Percentiles rank a stretch among this genome's conserved stretches.
These are phyloP conservation scores for Tinea pellionella DNA, from an alignment of 2,888 invertebrate species.

Conservation along the genomic window DNA sequence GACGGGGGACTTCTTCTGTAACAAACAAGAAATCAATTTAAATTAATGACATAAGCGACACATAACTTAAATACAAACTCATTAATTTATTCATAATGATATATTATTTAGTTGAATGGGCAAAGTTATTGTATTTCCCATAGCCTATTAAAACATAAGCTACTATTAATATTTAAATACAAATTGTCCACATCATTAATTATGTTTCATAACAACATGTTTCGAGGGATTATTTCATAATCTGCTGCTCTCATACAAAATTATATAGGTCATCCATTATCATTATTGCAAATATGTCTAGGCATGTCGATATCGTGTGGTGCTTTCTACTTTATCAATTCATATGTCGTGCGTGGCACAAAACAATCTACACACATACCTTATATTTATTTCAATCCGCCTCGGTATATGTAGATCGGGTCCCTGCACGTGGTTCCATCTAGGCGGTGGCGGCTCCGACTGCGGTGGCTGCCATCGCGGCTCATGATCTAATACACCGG, in stretches of 20 bases:
- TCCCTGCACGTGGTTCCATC: slow-evolving; percentile 32
- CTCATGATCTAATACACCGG: slow-evolving; percentile 13
- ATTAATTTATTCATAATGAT: neutral
- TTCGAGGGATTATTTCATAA: neutral
- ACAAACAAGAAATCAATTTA: slow-evolving; percentile 23
- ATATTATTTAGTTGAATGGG: too few species aligned
- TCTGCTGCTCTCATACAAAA: neutral
- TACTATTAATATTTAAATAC: neutral
- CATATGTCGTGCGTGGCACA: too few species aligned
- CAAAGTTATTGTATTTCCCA: neutral
- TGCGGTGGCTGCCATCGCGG: neutral
- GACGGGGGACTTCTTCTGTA: slow-evolving; percentile 49
- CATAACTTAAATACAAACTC: too few species aligned
- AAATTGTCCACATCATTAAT: slow-evolving; percentile 3
- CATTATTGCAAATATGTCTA: neutral
- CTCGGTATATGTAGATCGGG: slow-evolving; percentile 76
- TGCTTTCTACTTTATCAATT: too few species aligned
- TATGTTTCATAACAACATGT: neutral
- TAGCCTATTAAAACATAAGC: neutral
- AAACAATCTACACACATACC: neutral
- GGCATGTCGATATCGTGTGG: too few species aligned
- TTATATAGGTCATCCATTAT: neutral
- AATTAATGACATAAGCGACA: too few species aligned
- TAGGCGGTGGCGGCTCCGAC: slow-evolving; percentile 23
- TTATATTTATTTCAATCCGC: slow-evolving; percentile 23